Percentiles rank a stretch among this genome's conserved stretches.
Conservation (phyloP, 2,888 invertebrate species). For the Leptothorax acervorum region DNA sequence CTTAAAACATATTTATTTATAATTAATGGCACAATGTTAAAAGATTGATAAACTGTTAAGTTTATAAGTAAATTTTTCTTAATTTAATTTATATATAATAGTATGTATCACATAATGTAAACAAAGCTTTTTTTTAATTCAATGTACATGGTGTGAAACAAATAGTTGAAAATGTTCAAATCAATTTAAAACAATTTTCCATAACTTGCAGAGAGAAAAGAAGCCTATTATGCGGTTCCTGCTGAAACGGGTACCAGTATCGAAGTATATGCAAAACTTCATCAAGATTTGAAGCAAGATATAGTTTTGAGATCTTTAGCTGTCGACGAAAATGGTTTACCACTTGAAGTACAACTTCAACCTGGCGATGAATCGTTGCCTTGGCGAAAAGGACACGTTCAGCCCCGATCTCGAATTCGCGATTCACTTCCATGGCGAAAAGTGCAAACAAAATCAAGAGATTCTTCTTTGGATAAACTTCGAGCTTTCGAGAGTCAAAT, state of each 20-base stretch:
- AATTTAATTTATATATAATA: not conserved
- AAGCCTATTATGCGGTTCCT: conserved; percentile 85
- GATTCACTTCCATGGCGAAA: conserved; percentile 80
- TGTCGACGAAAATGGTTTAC: conserved; percentile 85
- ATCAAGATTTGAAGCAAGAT: conserved; percentile 75
- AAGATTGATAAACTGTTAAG: not conserved
- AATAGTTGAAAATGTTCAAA: conserved; percentile 12
- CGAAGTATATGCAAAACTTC: conserved; percentile 75
- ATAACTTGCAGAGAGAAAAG: conserved; percentile 86
- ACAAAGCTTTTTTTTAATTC: not conserved
- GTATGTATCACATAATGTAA: not conserved
- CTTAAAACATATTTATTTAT: conserved; percentile 47
- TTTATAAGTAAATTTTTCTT: not conserved
- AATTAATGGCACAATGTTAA: not conserved
- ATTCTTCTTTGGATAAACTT: conserved; percentile 79
- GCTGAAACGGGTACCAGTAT: conserved; percentile 84
- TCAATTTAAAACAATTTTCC: conserved; percentile 12
- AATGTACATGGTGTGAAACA: not conserved
- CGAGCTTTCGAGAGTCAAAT: conserved; percentile 71
- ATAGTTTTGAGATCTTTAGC: conserved; percentile 69
- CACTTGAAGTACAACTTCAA: conserved; percentile 83
- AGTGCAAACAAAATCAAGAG: conserved; percentile 75
- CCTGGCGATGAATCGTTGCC: conserved; percentile 87
- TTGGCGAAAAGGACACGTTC: conserved; percentile 85
- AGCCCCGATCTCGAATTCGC: conserved; percentile 74